phyloP scores from a whole-genome alignment of 53 echinoderm and acorn worm genomes.

The Echinarachnius parma region DNA sequence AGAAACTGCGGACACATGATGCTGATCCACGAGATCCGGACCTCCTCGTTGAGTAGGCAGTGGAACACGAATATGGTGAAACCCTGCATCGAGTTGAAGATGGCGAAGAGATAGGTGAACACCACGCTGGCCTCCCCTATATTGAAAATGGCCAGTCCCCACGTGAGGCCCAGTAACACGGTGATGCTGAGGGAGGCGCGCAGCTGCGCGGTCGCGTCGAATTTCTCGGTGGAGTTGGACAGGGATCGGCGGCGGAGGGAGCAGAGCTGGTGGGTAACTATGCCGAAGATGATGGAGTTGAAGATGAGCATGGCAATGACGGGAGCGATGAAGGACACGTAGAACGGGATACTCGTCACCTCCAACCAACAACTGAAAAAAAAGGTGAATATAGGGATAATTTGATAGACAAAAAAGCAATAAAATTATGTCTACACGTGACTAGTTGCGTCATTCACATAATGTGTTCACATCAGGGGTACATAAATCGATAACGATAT shows the following conservation, averaged over 20 bases:
- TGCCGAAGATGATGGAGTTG: constrained; percentile 72
- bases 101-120: constrained; percentile 85
- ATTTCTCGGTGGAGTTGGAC: constrained; percentile 53
- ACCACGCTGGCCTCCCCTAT: constrained; percentile 72
- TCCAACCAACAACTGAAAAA: constrained; percentile 79
- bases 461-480: no score
- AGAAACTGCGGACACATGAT: constrained; percentile 72
- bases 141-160: constrained; percentile 80
- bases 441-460: no score
- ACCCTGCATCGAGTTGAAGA: constrained; percentile 82
- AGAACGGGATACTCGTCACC: constrained; percentile 60
- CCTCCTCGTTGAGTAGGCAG: constrained; percentile 76
- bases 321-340: constrained; percentile 69
- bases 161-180: constrained; percentile 86
- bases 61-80: constrained; percentile 78
- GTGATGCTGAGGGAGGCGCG: constrained; percentile 80
- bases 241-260: constrained; percentile 66
- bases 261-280: constrained; percentile 78
- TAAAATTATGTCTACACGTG: no score
- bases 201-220: constrained; percentile 67
- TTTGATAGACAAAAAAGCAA: no score
- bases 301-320: constrained; percentile 76
- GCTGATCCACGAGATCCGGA: constrained; percentile 70
- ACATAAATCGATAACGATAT: no score
- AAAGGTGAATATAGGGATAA: no score